These are phyloP conservation scores for Pristionchus mayeri DNA, from an alignment of 2,888 invertebrate species.

Conservation along the genomic window DNA sequence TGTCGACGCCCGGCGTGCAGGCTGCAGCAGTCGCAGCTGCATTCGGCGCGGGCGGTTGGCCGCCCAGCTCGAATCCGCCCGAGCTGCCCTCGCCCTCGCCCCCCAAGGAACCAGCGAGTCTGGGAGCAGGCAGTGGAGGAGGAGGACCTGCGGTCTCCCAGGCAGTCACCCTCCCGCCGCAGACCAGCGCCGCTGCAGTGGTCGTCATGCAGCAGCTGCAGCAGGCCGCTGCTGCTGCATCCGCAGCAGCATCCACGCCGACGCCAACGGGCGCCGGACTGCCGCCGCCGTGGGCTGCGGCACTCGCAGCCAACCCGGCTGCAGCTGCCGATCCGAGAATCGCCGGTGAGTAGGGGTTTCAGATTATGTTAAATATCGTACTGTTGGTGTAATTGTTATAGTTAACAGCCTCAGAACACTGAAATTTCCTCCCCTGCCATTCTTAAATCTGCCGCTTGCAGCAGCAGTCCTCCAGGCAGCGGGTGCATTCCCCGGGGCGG, in stretches of 20 bases:
- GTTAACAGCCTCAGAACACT: too few relatives aligned
- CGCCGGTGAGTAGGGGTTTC: slow-evolving; percentile 21
- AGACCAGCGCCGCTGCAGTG: background rate
- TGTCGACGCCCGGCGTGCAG: background rate
- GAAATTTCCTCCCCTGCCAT: background rate
- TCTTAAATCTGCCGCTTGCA: background rate
- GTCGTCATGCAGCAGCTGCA: background rate
- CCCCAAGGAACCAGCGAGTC: slow-evolving; percentile 36
- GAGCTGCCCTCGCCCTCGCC: slow-evolving; percentile 59
- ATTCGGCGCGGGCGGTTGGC: slow-evolving; percentile 56
- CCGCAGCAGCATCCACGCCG: slow-evolving; percentile 1
- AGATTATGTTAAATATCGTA: background rate
- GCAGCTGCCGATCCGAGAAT: background rate
- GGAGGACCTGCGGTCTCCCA: slow-evolving; percentile 39
- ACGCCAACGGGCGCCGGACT: background rate
- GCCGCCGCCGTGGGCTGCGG: slow-evolving; percentile 24
- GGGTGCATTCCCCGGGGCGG: background rate
- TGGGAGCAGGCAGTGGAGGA: too few relatives aligned
- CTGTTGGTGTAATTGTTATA: too few relatives aligned
- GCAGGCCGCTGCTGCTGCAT: background rate
- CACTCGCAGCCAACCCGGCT: slow-evolving; percentile 24
- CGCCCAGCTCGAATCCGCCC: slow-evolving; percentile 65
- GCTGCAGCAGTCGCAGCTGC: background rate
- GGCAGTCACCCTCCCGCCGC: slow-evolving; percentile 6
- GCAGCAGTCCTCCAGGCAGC: slow-evolving; percentile 22